Conservation (phyloP, 2,797 vertebrate species). For the Trichosurus vulpecula region DNA sequence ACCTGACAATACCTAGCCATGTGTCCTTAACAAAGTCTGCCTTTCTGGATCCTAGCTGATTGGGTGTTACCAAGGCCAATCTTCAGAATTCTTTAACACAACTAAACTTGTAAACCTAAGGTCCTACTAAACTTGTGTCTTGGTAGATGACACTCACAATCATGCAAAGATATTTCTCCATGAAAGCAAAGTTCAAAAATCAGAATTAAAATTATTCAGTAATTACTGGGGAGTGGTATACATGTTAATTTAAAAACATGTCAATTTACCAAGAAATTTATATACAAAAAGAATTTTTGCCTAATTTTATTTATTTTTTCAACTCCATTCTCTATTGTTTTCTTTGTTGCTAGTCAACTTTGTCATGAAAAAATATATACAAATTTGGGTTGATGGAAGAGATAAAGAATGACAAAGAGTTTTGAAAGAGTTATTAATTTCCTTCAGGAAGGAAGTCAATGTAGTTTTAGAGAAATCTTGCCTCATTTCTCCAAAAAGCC, state of each 20-base stretch:
- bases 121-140: background rate
- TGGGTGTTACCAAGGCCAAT: background rate
- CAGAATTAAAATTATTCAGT: background rate
- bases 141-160: background rate
- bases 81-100: background rate
- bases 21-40: background rate
- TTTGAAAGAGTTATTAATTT: background rate
- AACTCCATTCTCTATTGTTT: background rate
- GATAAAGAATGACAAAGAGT: background rate
- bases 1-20: background rate
- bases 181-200: background rate
- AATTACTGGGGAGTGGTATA: background rate
- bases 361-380: background rate
- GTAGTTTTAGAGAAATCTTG: background rate
- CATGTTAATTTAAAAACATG: background rate
- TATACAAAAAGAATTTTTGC: background rate
- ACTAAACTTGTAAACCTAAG: background rate
- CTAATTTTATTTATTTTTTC: background rate
- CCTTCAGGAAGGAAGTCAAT: background rate
- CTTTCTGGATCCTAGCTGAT: background rate
- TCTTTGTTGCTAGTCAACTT: background rate
- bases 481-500: background rate
- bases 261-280: background rate
- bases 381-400: background rate
- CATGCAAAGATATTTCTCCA: background rate